Base-by-base conservation (phyloP, 2,113 vertebrate species). In the Lepus europaeus region DNA sequence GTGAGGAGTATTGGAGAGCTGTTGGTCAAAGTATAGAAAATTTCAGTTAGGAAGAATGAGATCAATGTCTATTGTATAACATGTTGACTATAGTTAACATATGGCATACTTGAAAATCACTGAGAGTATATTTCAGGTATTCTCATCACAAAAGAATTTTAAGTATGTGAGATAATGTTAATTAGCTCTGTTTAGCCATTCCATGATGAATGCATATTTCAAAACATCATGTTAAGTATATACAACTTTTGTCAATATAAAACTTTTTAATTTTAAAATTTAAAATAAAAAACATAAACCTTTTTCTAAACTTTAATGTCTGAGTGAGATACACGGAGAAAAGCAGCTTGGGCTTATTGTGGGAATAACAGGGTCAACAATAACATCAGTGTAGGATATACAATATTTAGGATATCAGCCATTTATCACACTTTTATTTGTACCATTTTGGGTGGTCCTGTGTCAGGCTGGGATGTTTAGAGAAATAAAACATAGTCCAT, bases 401-500 rank as follows among this genome's bases (percentile, higher is more conserved):
- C 33, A 82, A 33, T 73, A 51, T 91, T 82, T 85, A 73, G 36
- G 3, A 63, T 91, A 33, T 85, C 69, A 81, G 27, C 45, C 73
- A 91, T 72, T 82, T 27, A 25, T 86, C n/a, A 91, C 64, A 79
- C 17, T 87, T 86, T 88, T 56, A 29, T 90, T 89, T 79, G 59
- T 74, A 84, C 33, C 17, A 61, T 64, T 89, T 25, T 87, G 59
- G 27, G 29, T 83, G 39, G 31, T 59, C 72, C 59, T 91, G 11
- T 83, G 69, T 66, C 39, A 94, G 29, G 7, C 53, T 93, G 68
- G 27, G 45, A 69, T 87, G 23, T 92, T 45, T 68, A 89, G 33
- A 68, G 51, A 90, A 77, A 93, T 72, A 72, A 96, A 95, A 90
- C 31, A 63, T 81, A 11, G 31, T 80, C 31, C 61, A 73, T 49